Evolutionary conservation across 2,888 invertebrate species (phyloP), one percentile per base, ranked within the genome.

Genomic region (Herminia tarsipennalis): DNA sequence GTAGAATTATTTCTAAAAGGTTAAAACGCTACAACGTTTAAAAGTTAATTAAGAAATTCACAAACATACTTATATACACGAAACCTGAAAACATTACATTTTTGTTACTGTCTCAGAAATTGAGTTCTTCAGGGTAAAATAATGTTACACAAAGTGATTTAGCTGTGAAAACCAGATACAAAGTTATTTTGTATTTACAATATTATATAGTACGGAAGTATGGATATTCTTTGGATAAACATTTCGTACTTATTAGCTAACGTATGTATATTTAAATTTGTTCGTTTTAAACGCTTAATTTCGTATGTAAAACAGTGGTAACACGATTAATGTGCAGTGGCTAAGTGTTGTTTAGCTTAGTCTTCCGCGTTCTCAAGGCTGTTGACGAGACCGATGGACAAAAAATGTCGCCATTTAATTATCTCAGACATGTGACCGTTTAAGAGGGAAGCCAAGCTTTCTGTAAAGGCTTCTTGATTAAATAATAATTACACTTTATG

Each of bases 291-390:
- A 29, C 24, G 21, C 38, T 46, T 55, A 53, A 51, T 48, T 18
- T 47, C 25, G 36, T 49, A 46, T 43, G 44, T 55, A 46, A 50
- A 57, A 51, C 56, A 39, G 10, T 46, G 29, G 45, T 36, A 43
- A 36, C 43, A 48, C 37, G 41, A 43, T 43, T 54, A 60, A 30
- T 53, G 52, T 29, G 37, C 60, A 57, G 68, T 54, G 71, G 66
- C 70, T 70, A 72, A 68, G 70, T 72, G 73, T 66, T 78, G 70
- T 73, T 76, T 70, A 66, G 66, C 56, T 57, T 62, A 59, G 73
- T 60, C 83, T 86, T 87, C 86, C 86, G 86, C 51, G 73, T 86
- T 59, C 48, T 51, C 82, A 84, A 84, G 86, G 86, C 68, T 75
- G 69, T 60, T 45, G 54, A 61, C 64, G 66, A 73, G 67, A 64